Conservation (phyloP, 2,113 vertebrate genomes). For the Mirza zaza region DNA sequence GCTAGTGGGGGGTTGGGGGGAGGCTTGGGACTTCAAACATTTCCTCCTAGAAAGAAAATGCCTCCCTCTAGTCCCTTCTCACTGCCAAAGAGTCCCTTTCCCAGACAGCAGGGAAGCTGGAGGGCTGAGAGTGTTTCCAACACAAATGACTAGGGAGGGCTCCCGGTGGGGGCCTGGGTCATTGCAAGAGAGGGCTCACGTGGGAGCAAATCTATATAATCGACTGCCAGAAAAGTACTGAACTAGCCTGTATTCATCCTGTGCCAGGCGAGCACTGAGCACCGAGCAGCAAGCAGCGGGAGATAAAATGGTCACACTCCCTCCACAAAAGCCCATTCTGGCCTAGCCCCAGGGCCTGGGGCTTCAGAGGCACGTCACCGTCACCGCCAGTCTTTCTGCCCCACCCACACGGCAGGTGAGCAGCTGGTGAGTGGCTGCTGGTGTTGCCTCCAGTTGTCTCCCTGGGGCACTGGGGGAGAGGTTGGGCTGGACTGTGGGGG, state of each 20-base stretch:
- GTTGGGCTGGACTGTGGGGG: background rate
- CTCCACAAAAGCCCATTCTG: background rate
- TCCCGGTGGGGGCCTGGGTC: background rate
- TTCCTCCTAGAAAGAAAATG: slow-evolving; percentile 21
- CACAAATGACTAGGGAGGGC: background rate
- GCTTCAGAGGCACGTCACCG: background rate
- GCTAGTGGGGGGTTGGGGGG: background rate
- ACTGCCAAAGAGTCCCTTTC: background rate
- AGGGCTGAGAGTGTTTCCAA: background rate
- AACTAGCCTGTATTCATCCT: background rate
- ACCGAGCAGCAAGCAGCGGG: background rate
- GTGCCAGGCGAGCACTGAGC: background rate
- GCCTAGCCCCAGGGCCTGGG: background rate
- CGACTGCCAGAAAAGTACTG: slow-evolving; percentile 24
- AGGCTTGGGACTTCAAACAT: background rate
- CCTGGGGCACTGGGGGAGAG: background rate
- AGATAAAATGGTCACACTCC: background rate
- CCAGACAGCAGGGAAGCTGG: background rate
- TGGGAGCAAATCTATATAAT: slow-evolving; percentile 53
- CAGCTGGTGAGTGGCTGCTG: background rate
- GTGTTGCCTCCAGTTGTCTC: background rate
- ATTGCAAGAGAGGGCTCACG: background rate
- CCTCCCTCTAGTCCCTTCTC: background rate
- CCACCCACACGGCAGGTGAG: rapidly evolving
- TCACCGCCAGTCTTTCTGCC: background rate